phyloP scores from a whole-genome alignment of 2,113 vertebrate genomes.

The Pseudorectes ferrugineus region DNA sequence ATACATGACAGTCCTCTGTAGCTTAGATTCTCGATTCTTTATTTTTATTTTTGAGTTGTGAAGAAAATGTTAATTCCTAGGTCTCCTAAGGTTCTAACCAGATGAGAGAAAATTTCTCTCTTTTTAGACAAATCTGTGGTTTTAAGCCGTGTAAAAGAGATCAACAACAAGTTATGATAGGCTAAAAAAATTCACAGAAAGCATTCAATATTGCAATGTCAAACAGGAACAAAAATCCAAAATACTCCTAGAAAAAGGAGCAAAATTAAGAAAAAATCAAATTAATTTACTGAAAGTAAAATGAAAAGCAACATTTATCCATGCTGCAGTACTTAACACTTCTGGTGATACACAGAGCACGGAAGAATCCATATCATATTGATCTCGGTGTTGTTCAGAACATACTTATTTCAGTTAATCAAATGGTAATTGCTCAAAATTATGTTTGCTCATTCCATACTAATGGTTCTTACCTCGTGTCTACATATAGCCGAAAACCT shows the following conservation, averaged over 20 bases:
- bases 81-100: not conserved
- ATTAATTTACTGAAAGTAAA: not conserved
- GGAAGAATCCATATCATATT: conserved; percentile 13
- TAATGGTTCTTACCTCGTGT: not conserved
- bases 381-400: not conserved
- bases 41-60: not conserved
- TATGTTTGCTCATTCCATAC: not conserved
- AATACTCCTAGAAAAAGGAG: not conserved
- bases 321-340: not conserved
- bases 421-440: conserved; percentile 38
- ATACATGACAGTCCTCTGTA: not conserved
- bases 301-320: not conserved
- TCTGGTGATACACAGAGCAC: not conserved
- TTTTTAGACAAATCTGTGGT: not conserved
- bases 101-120: not conserved
- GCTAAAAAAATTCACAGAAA: not conserved
- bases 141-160: not conserved
- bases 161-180: not conserved
- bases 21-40: not conserved
- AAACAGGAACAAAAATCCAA: not conserved
- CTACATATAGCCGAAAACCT: not conserved
- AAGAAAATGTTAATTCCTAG: not conserved
- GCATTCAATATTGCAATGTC: not conserved
- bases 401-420: conserved; percentile 24
- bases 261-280: not conserved